Evolutionary conservation across 2,113 vertebrate genomes (phyloP), one percentile per base, ranked within the genome.

Genomic region (Rafetus swinhoei): DNA sequence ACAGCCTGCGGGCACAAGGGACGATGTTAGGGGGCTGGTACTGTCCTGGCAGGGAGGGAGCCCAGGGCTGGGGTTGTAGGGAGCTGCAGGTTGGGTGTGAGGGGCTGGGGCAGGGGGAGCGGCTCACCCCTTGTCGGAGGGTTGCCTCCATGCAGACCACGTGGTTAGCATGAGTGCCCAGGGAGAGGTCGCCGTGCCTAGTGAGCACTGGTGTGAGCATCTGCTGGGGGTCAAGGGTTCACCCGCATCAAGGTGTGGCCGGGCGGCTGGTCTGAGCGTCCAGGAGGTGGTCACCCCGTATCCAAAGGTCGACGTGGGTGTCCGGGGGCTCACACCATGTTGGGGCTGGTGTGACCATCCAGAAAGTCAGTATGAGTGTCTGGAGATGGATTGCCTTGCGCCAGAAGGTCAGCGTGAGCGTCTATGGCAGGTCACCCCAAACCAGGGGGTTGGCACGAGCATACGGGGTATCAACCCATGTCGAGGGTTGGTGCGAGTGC

Each of bases 1-100:
- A 96, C 98, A 99, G 79, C 87, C 98, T 99, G 87, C n/a, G 93
- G 92, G 29, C 39, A 35, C 32, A n/a, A 82, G 57, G 50, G 50
- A 19, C 15, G 9, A 32, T 53, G 82, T 95, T 91, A 88, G 54
- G 81, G 59, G 85, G 82, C 21, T 91, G 84, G 29, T 53, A n/a
- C 16, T 87, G 53, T 65, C 12, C 4, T 76, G 53, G 29, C 22
- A 45, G 45, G 52, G 45, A 35, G 29, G 45, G 74, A 3, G 32
- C 32, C 65, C 16, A 69, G 32, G 16, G 32, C 32, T 69, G 6
- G 4, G 65, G 4, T 5, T 16, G 65, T 8, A 4, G 32, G 65
- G 24, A 14, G 32, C 32, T n/a, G 65, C 32, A 18, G 65, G 7
- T 69, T 15, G 3, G 65, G 65, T n/a, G 9, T 69, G 65, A 69